Percentiles rank a stretch among this genome's conserved stretches.
Conservation (phyloP, 2,113 vertebrate species). For the Nymphicus hollandicus region DNA sequence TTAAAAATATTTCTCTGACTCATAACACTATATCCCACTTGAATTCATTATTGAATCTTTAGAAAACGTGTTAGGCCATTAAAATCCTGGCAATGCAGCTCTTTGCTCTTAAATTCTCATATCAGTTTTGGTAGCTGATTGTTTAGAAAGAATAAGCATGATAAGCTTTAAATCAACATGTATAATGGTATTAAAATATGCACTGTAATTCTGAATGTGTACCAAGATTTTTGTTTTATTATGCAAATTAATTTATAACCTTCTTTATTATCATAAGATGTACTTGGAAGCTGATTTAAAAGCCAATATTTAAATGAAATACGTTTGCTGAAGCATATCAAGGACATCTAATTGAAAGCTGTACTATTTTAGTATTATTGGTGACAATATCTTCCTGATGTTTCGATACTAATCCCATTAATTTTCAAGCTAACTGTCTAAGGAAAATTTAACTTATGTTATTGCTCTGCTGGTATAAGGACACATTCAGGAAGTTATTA, state of each 20-base stretch:
- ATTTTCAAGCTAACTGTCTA: slow-evolving; percentile 11
- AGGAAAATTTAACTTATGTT: not conserved
- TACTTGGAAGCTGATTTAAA: slow-evolving; percentile 47
- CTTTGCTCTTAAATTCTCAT: not conserved
- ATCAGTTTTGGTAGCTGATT: not conserved
- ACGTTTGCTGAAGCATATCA: slow-evolving; percentile 15
- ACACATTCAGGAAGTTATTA: not conserved
- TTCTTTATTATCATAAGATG: slow-evolving; percentile 38
- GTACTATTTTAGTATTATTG: not conserved
- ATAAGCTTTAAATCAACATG: not conserved
- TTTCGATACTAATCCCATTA: slow-evolving; percentile 34
- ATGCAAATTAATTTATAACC: slow-evolving; percentile 57
- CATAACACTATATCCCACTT: not conserved
- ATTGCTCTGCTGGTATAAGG: not conserved
- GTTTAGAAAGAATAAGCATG: not conserved
- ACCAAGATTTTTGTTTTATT: slow-evolving; percentile 49
- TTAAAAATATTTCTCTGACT: not conserved
- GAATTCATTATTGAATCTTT: not conserved
- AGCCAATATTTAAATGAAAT: slow-evolving; percentile 55
- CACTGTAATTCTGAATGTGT: not conserved
- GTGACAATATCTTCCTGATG: not conserved
- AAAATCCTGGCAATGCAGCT: not conserved
- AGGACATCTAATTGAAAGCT: slow-evolving; percentile 29
- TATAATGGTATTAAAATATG: slow-evolving; percentile 26
- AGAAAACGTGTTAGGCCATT: not conserved